Percentiles rank a stretch among this genome's conserved stretches.
These are phyloP conservation scores for Ostrea denselamellosa DNA, from an alignment of 1,140 invertebrate species.

Conservation along the genomic window DNA sequence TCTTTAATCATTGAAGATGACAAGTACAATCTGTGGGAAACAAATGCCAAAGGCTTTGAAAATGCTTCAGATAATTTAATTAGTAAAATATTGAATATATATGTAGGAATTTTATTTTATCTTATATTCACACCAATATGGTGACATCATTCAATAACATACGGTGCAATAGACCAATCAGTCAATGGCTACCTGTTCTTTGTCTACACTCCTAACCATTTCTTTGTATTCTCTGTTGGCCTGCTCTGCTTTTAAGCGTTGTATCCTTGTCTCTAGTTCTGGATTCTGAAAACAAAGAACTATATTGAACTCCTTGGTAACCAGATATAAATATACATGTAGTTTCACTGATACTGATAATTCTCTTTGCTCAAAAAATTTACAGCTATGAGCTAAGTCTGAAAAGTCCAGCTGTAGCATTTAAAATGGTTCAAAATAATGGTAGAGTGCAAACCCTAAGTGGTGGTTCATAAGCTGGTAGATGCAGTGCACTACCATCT, in stretches of 20 bases:
- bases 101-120: too few relatives aligned
- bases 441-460: constrained; percentile 62
- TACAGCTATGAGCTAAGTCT: too few relatives aligned
- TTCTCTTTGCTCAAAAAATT: too few relatives aligned
- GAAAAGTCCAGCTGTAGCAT: too few relatives aligned
- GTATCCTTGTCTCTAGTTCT: constrained; percentile 73
- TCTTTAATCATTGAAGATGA: too few relatives aligned
- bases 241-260: constrained; percentile 69
- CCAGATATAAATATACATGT: too few relatives aligned
- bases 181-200: constrained; percentile 18
- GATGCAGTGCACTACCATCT: constrained; percentile 62
- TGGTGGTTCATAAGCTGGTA: constrained; percentile 60
- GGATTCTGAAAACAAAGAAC: constrained; percentile 64
- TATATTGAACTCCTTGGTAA: too few relatives aligned
- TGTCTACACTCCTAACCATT: constrained; percentile 73
- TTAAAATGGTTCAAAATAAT: too few relatives aligned
- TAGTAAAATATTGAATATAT: background rate
- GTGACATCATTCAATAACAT: background rate
- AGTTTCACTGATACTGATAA: too few relatives aligned
- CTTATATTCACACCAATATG: too few relatives aligned
- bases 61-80: background rate
- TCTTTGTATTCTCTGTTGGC: constrained; percentile 71
- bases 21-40: too few relatives aligned
- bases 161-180: too few relatives aligned
- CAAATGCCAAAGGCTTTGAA: background rate